These are phyloP conservation scores for Rhopilema esculentum DNA, from an alignment of 30 jellyfish, hydroid and myxozoan genomes.

Conservation along the genomic window DNA sequence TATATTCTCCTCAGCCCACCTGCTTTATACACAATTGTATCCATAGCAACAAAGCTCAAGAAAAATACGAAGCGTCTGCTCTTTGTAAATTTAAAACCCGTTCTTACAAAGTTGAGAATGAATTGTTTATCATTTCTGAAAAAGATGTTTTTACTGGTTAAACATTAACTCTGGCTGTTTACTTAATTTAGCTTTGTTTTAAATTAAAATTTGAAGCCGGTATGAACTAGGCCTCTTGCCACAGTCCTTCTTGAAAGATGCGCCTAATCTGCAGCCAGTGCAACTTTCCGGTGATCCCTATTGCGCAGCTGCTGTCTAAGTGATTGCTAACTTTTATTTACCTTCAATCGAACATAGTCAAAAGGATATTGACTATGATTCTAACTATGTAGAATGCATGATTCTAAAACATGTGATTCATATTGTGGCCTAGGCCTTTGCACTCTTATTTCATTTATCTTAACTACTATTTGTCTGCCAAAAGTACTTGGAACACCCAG, in stretches of 20 bases:
- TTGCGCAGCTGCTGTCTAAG: not conserved
- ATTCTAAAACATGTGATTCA: no score
- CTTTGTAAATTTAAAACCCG: constrained; percentile 18
- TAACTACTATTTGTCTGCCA: no score
- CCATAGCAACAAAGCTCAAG: constrained; percentile 9
- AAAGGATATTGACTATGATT: no score
- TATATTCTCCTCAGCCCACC: constrained; percentile 23
- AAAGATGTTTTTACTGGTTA: constrained; percentile 3
- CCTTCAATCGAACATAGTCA: no score
- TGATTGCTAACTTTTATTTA: not conserved
- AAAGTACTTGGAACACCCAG: no score
- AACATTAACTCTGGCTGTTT: constrained; percentile 3
- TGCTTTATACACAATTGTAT: not conserved
- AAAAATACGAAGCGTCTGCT: constrained; percentile 31
- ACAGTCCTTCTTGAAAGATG: not conserved
- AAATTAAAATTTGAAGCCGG: not conserved
- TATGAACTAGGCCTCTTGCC: not conserved
- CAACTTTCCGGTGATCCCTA: not conserved
- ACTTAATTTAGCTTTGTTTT: constrained; percentile 17
- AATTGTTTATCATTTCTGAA: constrained; percentile 19
- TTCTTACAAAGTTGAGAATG: constrained; percentile 10
- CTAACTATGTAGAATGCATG: no score
- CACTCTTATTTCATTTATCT: no score
- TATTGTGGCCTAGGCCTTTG: no score
- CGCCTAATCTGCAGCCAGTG: not conserved